Evolutionary conservation across 1,140 invertebrate species (phyloP), one percentile per base, ranked within the genome.

Genomic region (Druon quercuslanigerum): DNA sequence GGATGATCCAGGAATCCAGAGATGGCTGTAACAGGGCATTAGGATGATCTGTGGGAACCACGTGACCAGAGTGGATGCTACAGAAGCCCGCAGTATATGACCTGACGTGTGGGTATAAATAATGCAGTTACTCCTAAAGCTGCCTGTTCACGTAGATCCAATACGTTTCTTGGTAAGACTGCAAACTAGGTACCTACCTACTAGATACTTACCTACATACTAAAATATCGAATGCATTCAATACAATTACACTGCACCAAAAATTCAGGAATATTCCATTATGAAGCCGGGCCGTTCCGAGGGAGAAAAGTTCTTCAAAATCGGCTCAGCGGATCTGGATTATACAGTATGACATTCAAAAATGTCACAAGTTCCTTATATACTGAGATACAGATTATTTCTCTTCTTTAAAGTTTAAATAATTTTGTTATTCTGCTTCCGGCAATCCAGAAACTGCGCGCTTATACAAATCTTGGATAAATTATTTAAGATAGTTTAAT

Each of bases 21-120:
- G 14, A 14, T 51, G 51, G 60, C 51, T 81, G 78, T 79, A 81
- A 79, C 79, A 79, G 78, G 79, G 81, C 76, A 83, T 83, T 81
- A 83, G 81, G 77, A 78, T 83, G 82, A 83, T 83, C 79, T 79
- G 82, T 83, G 82, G 78, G 82, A 78, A 83, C 77, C 78, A 79
- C 79, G 82, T 83, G 82, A 78, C 78, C 57, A 50, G 82, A 78
- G 78, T 81, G 80, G 78, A 82, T 77, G 71, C 74, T 79, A 79
- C 79, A 83, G 79, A 78, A 83, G 82, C 79, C 71, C 78, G 76
- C 13, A 75, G 78, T 83, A 76, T 81, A 81, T 81, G 79, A 78
- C 78, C 78, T 76, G 72, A 78, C 78, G 73, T 51, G 51, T 60
- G 72, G 71, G 72, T 79, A 83, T 83, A 83, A 83, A 83, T 83